phyloP scores from a whole-genome alignment of 2,797 vertebrate species.

The Iguana delicatissima region DNA sequence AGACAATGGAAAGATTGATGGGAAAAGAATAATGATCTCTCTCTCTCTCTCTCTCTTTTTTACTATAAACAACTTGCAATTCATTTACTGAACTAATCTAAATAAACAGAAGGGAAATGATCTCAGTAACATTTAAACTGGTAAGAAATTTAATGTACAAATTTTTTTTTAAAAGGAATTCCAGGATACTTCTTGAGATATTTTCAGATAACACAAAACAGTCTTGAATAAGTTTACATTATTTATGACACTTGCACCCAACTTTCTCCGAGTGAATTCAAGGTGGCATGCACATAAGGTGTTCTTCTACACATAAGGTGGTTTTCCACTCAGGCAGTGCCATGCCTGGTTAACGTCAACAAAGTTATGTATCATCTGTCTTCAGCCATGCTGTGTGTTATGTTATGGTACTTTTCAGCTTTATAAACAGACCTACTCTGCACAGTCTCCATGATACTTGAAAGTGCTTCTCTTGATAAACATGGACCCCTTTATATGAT shows the following conservation, averaged over 20 bases:
- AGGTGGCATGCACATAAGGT: not conserved
- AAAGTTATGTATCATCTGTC: not conserved
- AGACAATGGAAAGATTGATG: constrained; percentile 69
- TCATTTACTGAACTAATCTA: constrained; percentile 63
- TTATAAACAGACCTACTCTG: not conserved
- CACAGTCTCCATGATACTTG: not conserved
- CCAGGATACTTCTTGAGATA: not conserved
- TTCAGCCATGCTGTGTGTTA: not conserved
- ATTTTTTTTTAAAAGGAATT: not conserved
- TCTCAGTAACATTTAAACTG: constrained; percentile 35
- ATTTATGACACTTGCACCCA: not conserved
- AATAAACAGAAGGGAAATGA: constrained; percentile 38
- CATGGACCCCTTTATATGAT: not conserved
- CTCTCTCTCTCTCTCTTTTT: constrained; percentile 47
- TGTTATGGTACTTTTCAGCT: not conserved
- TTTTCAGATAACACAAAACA: not conserved
- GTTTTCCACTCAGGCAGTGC: not conserved
- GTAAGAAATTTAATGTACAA: not conserved
- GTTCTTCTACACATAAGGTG: not conserved
- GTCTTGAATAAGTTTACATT: constrained; percentile 1
- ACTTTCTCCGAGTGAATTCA: not conserved
- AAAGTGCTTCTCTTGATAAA: constrained; percentile 1
- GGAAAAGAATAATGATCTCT: constrained; percentile 62
- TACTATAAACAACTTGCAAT: constrained; percentile 69
- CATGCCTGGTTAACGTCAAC: not conserved